Evolutionary conservation across 2,113 vertebrate genomes (phyloP), one percentile per base, ranked within the genome.

Genomic region (Procavia capensis): DNA sequence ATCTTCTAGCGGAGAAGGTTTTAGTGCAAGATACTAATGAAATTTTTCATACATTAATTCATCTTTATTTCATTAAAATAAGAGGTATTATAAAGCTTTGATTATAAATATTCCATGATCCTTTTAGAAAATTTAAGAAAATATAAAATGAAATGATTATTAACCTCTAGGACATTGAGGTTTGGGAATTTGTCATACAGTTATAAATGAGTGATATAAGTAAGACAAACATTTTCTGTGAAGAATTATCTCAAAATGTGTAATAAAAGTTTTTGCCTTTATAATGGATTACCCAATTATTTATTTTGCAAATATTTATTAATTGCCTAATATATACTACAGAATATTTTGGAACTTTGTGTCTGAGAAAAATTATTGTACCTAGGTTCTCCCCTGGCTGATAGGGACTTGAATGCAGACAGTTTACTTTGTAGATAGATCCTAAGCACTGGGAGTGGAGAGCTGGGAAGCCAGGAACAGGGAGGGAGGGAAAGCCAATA

Each of bases 221-320:
- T 50, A 61, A 76, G 29, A 78, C 20, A 41, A 86, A 83, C 25
- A 72, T 64, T 10, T 64, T 66, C 3, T 81, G 24, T 85, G 29
- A 66, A 85, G 3, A 78, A 11, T n/a, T 85, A 78, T 54, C 19
- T 81, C 57, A 29, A 95, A 93, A 39, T 89, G 22, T 59, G 6
- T 63, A 63, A 63, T 50, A 61, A 41, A 4, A 0, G 0, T 74
- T 72, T 14, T 88, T 84, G 6, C 9, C 19, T 66, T 93, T 90
- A 78, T 81, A 90, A 41, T 90, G 6, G 6, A n/a, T 20, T 66
- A 4, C 39, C 5, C 19, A 88, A 72, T 64, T 64, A 86, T 50
- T 93, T 91, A 76, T 61, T 92, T 34, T 85, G 4, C 16, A 95
- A 72, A 82, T 93, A 90, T 85, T 75, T 84, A 54, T 82, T 78